A percentile compares a stretch with the other conserved stretches of the same genome.
Evolutionary conservation across 2,888 invertebrate species (phyloP).

Genomic region (Drosophila pseudotalamancana): DNA sequence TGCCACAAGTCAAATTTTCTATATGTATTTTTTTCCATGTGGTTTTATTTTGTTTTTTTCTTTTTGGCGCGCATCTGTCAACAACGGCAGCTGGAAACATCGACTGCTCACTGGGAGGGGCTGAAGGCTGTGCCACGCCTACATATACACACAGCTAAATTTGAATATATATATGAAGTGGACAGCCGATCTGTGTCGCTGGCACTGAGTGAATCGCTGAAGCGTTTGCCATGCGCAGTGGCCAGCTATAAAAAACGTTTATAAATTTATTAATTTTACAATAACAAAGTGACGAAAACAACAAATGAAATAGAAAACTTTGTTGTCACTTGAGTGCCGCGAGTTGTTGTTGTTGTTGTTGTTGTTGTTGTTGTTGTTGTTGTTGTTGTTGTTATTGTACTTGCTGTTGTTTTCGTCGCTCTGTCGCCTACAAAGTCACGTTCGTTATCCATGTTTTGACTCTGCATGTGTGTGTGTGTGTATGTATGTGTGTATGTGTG

Average conservation of each 20-base stretch:
- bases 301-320: constrained; percentile 56
- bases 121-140: constrained; percentile 14
- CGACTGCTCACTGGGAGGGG: constrained; percentile 14
- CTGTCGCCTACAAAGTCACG: constrained; percentile 45
- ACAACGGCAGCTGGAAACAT: constrained; percentile 37
- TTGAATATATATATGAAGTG: constrained; percentile 11
- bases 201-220: constrained; percentile 56
- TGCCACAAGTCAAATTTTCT: constrained; percentile 37
- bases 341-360: constrained; percentile 19
- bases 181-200: constrained; percentile 32
- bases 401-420: neutral
- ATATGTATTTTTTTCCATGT: constrained; percentile 38
- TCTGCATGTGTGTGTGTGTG: no score
- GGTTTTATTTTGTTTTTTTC: no score
- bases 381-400: constrained; percentile 7
- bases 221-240: constrained; percentile 64
- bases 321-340: constrained; percentile 63
- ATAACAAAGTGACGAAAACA: constrained; percentile 37
- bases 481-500: constrained; percentile 2
- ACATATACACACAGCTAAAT: neutral
- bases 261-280: constrained; percentile 56
- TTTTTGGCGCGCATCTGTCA: constrained; percentile 55
- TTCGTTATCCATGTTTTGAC: constrained; percentile 19
- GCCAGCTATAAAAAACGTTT: constrained; percentile 33
- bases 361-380: constrained; percentile 1